Evolutionary conservation across 1,140 invertebrate species (phyloP).

Genomic region (Holotrichia oblita): DNA sequence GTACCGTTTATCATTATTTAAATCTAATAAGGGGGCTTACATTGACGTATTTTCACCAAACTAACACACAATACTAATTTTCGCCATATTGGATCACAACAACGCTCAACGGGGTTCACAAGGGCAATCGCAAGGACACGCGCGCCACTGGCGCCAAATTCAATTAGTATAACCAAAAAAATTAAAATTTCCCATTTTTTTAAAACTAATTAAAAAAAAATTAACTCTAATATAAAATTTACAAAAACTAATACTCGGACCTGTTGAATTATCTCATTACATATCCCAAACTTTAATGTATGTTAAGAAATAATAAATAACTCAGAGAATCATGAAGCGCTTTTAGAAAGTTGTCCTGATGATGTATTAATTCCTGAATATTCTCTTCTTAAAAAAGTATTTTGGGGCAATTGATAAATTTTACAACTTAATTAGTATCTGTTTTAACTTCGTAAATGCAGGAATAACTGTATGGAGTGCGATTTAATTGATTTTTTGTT

Average conservation of each 20-base stretch:
- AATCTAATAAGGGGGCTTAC: constrained; percentile 36
- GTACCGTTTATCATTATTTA: constrained; percentile 37
- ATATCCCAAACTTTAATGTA: not conserved
- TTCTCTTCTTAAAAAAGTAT: too few relatives aligned
- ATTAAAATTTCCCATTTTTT: not conserved
- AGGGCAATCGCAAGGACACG: constrained; percentile 57
- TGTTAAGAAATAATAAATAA: not conserved
- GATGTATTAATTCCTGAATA: not conserved
- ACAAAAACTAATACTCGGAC: not conserved
- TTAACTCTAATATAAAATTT: too few relatives aligned
- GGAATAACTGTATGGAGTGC: too few relatives aligned
- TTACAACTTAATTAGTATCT: too few relatives aligned
- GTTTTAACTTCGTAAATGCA: too few relatives aligned
- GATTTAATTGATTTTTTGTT: too few relatives aligned
- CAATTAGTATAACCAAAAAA: constrained; percentile 33
- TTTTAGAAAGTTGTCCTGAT: not conserved
- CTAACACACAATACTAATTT: constrained; percentile 60
- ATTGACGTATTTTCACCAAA: constrained; percentile 57
- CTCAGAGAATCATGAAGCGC: not conserved
- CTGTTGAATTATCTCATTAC: not conserved
- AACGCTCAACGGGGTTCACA: constrained; percentile 60
- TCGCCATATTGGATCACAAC: constrained; percentile 63
- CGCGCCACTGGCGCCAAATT: constrained; percentile 51
- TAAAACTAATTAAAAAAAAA: not conserved
- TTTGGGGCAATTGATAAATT: too few relatives aligned